phyloP scores from a whole-genome alignment of 2,113 vertebrate species.

The Nibea albiflora region DNA sequence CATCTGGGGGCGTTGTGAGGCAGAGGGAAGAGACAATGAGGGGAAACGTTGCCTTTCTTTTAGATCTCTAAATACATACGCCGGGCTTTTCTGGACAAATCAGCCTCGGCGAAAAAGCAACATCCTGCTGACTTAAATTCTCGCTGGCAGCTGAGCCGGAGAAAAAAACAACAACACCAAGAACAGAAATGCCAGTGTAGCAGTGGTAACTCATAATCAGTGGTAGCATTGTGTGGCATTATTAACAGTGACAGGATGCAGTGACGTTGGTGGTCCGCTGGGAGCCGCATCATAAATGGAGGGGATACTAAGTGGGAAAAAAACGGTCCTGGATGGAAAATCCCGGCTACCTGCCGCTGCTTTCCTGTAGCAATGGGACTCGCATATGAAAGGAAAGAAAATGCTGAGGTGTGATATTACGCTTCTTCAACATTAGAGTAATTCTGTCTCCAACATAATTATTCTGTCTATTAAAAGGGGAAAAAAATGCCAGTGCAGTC shows the following conservation, averaged over 20 bases:
- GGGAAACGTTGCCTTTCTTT: slow-evolving; percentile 32
- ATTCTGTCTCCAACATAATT: neutral
- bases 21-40: slow-evolving; percentile 29
- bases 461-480: neutral
- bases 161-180: slow-evolving; percentile 26
- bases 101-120: slow-evolving; percentile 41
- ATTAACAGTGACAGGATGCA: slow-evolving; percentile 73
- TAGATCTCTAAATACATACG: slow-evolving; percentile 35
- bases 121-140: slow-evolving; percentile 58
- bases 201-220: slow-evolving; percentile 66
- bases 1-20: slow-evolving; percentile 55
- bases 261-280: slow-evolving; percentile 60
- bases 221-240: slow-evolving; percentile 53
- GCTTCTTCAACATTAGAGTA: neutral
- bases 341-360: slow-evolving; percentile 13
- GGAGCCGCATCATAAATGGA: slow-evolving; percentile 58
- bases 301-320: slow-evolving; percentile 33
- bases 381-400: neutral
- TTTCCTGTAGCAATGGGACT: slow-evolving; percentile 4
- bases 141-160: slow-evolving; percentile 54
- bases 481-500: slow-evolving; percentile 3
- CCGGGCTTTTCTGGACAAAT: slow-evolving; percentile 45
- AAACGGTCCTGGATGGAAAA: slow-evolving; percentile 33
- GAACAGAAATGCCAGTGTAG: slow-evolving; percentile 44
- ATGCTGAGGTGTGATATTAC: neutral